Conservation (phyloP, 2,888 invertebrate genomes). For the Epinotia bilunana region DNA sequence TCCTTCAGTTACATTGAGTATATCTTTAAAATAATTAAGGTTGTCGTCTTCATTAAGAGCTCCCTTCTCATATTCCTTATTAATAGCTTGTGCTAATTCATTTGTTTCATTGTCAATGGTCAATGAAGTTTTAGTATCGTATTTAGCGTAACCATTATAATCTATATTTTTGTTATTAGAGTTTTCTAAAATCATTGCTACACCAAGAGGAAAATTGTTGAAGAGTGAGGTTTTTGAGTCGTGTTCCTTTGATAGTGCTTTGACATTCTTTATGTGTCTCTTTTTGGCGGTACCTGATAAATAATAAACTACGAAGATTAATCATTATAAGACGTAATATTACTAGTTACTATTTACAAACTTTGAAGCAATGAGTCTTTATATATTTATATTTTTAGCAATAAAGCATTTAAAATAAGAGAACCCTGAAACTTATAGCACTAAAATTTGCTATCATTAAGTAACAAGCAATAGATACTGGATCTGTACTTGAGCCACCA, state of each 20-base stretch:
- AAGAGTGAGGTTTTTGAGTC: conserved; percentile 54
- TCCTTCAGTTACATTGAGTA: conserved; percentile 35
- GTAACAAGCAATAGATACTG: no score
- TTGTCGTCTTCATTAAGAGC: neutral
- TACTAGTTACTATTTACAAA: neutral
- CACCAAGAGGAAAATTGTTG: conserved; percentile 71
- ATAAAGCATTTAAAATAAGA: no score
- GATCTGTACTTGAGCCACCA: no score
- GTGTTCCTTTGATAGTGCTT: conserved; percentile 51
- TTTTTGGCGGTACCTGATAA: conserved; percentile 54
- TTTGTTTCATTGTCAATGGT: conserved; percentile 12
- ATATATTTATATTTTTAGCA: no score
- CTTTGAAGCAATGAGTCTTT: no score
- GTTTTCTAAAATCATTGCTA: conserved; percentile 60
- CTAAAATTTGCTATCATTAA: no score
- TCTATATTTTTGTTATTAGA: conserved; percentile 50
- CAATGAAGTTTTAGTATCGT: conserved; percentile 1
- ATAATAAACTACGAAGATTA: conserved; percentile 29
- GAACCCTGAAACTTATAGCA: no score
- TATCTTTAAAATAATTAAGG: conserved; percentile 11
- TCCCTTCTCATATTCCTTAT: neutral
- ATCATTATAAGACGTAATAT: neutral
- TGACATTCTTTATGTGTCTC: conserved; percentile 55
- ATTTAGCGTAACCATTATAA: conserved; percentile 17
- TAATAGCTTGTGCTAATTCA: conserved; percentile 27